Evolutionary conservation across 2,888 invertebrate species (phyloP), one percentile per base, ranked within the genome.

Genomic region (Sminthurides aquaticus): DNA sequence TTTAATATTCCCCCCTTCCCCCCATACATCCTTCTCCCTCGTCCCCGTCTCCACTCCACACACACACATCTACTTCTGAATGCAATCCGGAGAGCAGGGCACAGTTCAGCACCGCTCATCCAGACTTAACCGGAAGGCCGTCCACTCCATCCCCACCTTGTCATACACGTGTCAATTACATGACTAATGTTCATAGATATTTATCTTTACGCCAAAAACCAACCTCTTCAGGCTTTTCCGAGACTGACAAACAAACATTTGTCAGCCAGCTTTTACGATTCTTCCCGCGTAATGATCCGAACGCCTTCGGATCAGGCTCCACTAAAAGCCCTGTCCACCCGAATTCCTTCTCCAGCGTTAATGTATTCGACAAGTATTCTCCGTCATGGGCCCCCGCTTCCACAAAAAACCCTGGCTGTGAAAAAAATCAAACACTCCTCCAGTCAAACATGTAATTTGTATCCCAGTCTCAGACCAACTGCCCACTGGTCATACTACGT

Each of bases 331-430:
- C 43, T 34, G 43, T 34, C 43, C 43, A 34, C 8, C 43, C 43
- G 15, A 11, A 15, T 34, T 34, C 43, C 15, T 34, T 34, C 43
- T 34, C 43, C 43, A 34, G 15, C 15, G 43, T 34, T 34, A 34
- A 34, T 34, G 43, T 34, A 34, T 34, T 34, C 43, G 43, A 34
- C 43, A 34, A 15, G 43, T 34, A 34, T n/a, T 58, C 57, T 2
- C 68, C 68, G 26, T 65, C 63, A 20, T 60, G n/a, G n/a, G 65
- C 65, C 5, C 66, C 64, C 49, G 52, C 55, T 56, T 68, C 68
- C n/a, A 68, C 63, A 48, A 66, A 68, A 34, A 68, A 64, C 20
- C 66, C 64, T 11, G 43, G 43, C 43, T 34, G 43, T 15, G 15
- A 34, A 34, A 34, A 34, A 34, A n/a, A n/a, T n/a, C n/a, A n/a